Conservation (phyloP, 1,140 invertebrate genomes). For the Hirudo medicinalis region DNA sequence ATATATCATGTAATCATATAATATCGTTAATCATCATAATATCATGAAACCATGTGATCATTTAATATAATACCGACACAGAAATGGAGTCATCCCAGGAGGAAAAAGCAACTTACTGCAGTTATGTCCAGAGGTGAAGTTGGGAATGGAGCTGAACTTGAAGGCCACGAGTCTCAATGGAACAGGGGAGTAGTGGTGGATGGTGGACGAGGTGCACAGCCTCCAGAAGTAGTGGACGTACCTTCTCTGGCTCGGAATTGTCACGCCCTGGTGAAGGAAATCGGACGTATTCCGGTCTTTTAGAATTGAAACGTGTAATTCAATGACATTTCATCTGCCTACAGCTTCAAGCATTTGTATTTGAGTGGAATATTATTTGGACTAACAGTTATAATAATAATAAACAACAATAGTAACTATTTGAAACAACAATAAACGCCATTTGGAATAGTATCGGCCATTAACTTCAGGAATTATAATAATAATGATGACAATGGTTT, state of each 20-base stretch:
- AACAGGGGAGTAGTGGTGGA: conserved; percentile 52
- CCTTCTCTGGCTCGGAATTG: conserved; percentile 89
- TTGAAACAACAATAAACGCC: no score
- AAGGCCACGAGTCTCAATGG: conserved; percentile 59
- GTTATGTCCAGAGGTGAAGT: conserved; percentile 51
- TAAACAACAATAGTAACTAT: no score
- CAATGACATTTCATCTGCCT: no score
- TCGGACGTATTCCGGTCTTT: no score
- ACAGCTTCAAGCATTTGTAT: no score
- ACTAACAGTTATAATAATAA: no score
- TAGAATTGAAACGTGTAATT: no score
- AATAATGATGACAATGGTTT: no score
- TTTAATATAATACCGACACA: not conserved
- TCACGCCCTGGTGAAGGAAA: conserved; percentile 60
- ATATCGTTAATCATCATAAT: not conserved
- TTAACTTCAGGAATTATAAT: no score
- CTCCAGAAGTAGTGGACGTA: conserved; percentile 83
- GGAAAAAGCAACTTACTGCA: conserved; percentile 5
- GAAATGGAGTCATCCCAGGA: no score
- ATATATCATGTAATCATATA: not conserved
- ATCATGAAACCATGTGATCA: not conserved
- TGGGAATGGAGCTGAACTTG: conserved; percentile 58
- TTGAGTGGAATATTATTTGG: no score
- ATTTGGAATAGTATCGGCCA: no score
- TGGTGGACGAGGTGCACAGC: conserved; percentile 47